These are phyloP conservation scores for Drosophila setosimentum DNA, from an alignment of 2,888 invertebrate species.

Conservation along the genomic window DNA sequence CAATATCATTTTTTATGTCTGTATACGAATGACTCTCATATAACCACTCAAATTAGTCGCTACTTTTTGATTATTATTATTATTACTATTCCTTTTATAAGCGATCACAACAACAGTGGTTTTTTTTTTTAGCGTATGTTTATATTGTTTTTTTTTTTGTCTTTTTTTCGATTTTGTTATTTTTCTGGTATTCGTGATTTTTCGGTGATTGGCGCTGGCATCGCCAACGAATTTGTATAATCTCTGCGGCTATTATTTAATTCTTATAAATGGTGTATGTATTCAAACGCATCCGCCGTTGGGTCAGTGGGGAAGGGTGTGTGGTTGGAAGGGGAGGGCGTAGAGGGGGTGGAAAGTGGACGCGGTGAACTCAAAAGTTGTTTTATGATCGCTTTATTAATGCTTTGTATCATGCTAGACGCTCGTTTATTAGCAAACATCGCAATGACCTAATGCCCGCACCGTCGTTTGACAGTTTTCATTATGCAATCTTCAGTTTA, in stretches of 20 bases:
- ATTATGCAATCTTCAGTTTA: conserved; percentile 52
- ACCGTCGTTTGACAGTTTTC: conserved; percentile 42
- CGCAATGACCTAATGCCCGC: conserved; percentile 50
- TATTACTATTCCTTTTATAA: conserved; percentile 15
- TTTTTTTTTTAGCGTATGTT: conserved; percentile 5
- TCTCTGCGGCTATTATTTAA: conserved; percentile 48
- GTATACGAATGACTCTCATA: conserved; percentile 16
- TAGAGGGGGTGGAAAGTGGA: background rate
- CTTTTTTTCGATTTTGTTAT: conserved; percentile 25
- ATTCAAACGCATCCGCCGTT: conserved; percentile 14
- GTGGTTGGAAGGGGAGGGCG: no score
- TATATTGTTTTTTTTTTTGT: conserved; percentile 15
- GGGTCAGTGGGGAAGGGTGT: background rate
- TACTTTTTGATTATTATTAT: conserved; percentile 26
- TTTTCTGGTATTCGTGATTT: conserved; percentile 23
- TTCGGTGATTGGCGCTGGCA: conserved; percentile 45
- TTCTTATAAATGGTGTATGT: conserved; percentile 43
- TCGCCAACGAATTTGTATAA: conserved; percentile 29
- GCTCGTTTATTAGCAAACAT: conserved; percentile 66
- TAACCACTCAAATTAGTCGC: conserved; percentile 36
- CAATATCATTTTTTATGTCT: conserved; percentile 29
- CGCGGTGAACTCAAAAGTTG: background rate
- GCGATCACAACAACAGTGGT: conserved; percentile 15
- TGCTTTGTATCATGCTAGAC: conserved; percentile 72
- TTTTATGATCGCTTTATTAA: conserved; percentile 45